A percentile compares a stretch with the other conserved stretches of the same genome.
These are phyloP conservation scores for Syrmaticus mikado DNA, from an alignment of 2,113 vertebrate species.

Conservation along the genomic window DNA sequence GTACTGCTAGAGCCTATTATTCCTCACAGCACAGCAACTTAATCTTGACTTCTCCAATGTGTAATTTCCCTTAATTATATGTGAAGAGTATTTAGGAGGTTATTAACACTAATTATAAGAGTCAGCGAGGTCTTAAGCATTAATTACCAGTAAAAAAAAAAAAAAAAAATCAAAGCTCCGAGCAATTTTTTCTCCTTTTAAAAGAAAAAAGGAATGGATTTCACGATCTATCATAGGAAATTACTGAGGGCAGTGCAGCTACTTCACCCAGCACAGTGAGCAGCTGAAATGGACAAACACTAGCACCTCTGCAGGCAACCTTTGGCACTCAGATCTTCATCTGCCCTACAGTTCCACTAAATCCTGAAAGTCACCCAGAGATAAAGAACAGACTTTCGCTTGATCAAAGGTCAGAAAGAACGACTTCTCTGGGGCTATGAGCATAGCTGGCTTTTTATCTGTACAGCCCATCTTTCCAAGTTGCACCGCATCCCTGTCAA, in stretches of 20 bases:
- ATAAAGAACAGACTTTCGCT: fast-evolving
- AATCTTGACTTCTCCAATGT: background rate
- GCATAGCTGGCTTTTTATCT: background rate
- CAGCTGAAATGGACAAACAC: background rate
- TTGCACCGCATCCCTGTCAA: background rate
- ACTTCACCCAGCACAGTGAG: background rate
- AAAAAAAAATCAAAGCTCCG: background rate
- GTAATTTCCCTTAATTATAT: conserved; percentile 24
- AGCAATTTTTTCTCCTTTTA: background rate
- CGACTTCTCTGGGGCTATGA: background rate
- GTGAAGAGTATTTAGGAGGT: conserved; percentile 14
- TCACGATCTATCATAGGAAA: background rate
- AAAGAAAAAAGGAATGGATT: background rate
- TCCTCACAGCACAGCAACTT: background rate
- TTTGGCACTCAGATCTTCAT: background rate
- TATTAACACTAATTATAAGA: conserved; percentile 25
- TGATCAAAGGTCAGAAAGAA: background rate
- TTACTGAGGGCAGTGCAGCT: background rate
- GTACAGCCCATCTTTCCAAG: background rate
- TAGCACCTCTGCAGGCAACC: background rate
- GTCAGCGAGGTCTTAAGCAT: background rate
- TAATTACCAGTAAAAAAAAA: background rate
- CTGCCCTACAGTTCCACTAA: background rate
- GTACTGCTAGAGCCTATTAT: background rate
- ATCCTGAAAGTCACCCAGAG: background rate